Base-by-base conservation (phyloP, 2,888 invertebrate genomes). In the Saturnia pavonia region DNA sequence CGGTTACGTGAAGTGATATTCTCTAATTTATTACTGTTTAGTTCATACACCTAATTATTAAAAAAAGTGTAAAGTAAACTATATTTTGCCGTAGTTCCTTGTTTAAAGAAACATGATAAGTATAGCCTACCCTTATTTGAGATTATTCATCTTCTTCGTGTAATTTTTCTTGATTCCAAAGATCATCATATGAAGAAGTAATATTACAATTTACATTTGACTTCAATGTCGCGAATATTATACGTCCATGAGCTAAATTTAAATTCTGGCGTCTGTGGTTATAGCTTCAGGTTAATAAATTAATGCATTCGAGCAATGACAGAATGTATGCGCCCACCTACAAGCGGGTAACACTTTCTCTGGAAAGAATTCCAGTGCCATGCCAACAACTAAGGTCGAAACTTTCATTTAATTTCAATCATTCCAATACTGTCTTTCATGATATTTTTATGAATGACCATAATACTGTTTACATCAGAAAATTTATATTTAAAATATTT, bases 301-400 rank as follows among this genome's bases (percentile, higher is more conserved):
- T 68, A 65, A 60, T 67, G 70, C 69, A 73, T 73, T 72, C 72
- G 69, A 73, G 74, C 69, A 73, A 69, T 73, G 72, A 68, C 67
- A 68, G 42, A 27, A 65, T 72, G 71, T 68, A 68, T 57, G 78
- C 74, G 72, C 74, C 75, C 77, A 70, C 70, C 40, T 67, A 43
- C 68, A 63, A 68, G 54, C 43, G 54, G 57, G 66, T 71, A 72
- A 48, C 73, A 74, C 70, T 72, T 72, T 74, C 57, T 34, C 70
- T 69, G 72, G 67, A 60, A 72, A 66, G 63, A 76, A 80, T 81
- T 76, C 76, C 75, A 78, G 74, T 70, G 57, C 70, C 74, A 76
- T 80, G 83, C 79, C 83, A 82, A 82, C 72, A 75, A 22, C 67
- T 73, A 68, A 74, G 69, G 66, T 67, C 70, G 48, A 63, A 74